Percentiles rank a stretch among this genome's conserved stretches.
Conservation (phyloP, 2,797 vertebrate species). For the Sciurus carolinensis region DNA sequence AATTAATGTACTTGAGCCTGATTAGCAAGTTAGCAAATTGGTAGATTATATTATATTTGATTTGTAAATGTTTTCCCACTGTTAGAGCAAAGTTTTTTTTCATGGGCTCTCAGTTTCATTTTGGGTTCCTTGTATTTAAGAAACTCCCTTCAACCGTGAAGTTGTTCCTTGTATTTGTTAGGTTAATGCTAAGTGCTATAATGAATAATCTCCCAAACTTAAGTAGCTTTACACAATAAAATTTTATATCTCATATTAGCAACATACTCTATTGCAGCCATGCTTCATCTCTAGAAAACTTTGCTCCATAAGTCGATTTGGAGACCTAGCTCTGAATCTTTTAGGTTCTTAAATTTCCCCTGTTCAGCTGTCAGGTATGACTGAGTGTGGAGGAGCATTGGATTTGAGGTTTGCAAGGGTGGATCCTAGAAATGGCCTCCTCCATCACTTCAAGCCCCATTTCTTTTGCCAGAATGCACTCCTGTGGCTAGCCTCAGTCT, state of each 20-base stretch:
- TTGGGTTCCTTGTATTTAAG: neutral
- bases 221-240: neutral
- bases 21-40: constrained; percentile 30
- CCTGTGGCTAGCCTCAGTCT: neutral
- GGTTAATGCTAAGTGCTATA: neutral
- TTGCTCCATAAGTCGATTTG: neutral
- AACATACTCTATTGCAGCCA: neutral
- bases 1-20: constrained; percentile 41
- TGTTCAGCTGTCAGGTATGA: neutral
- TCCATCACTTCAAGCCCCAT: neutral
- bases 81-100: neutral
- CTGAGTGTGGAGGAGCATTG: neutral
- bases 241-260: neutral
- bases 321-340: neutral
- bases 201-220: neutral
- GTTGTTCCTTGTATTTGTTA: neutral
- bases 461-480: neutral
- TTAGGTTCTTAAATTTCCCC: neutral
- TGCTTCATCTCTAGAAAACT: neutral
- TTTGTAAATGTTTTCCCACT: constrained; percentile 35
- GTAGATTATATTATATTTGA: constrained; percentile 49
- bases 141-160: neutral
- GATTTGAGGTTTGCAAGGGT: neutral
- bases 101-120: neutral
- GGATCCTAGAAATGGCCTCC: neutral